Evolutionary conservation across 2,888 invertebrate species (phyloP).

Genomic region (Xestia xanthographa): DNA sequence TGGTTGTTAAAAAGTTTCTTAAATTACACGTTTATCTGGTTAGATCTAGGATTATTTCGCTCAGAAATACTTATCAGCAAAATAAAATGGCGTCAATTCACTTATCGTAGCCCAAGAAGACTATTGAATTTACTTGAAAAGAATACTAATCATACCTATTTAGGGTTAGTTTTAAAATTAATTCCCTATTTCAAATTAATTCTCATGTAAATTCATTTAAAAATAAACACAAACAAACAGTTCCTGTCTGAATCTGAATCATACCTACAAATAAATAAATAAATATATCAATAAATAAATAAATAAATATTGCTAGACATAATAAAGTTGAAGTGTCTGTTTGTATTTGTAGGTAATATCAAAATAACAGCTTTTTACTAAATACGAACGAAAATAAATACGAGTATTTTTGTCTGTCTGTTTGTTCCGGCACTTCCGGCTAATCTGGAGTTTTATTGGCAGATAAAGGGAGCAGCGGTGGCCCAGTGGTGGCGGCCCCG

Average conservation of each 20-base stretch:
- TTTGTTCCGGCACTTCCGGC: no score
- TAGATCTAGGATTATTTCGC: background rate
- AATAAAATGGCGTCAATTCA: background rate
- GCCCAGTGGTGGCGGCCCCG: no score
- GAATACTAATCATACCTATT: background rate
- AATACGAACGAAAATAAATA: no score
- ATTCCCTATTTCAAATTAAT: background rate
- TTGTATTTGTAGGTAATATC: no score
- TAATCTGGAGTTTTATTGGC: no score
- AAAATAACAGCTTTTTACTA: background rate
- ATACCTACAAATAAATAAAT: no score
- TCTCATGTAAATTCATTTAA: background rate
- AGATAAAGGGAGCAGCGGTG: no score
- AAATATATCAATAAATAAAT: no score
- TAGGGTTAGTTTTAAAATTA: no score
- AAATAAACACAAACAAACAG: background rate
- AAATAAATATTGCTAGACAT: no score
- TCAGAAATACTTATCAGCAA: background rate
- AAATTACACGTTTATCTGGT: slow-evolving; percentile 12
- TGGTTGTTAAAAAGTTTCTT: slow-evolving; percentile 13
- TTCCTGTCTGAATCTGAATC: background rate
- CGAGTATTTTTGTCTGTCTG: no score
- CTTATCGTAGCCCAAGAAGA: background rate
- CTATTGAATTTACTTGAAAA: background rate
- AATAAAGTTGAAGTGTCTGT: no score